A percentile compares a stretch with the other conserved stretches of the same genome.
phyloP scores from a whole-genome alignment of 92 coral and sea anemone genomes.

The Epizoanthus scotinus region DNA sequence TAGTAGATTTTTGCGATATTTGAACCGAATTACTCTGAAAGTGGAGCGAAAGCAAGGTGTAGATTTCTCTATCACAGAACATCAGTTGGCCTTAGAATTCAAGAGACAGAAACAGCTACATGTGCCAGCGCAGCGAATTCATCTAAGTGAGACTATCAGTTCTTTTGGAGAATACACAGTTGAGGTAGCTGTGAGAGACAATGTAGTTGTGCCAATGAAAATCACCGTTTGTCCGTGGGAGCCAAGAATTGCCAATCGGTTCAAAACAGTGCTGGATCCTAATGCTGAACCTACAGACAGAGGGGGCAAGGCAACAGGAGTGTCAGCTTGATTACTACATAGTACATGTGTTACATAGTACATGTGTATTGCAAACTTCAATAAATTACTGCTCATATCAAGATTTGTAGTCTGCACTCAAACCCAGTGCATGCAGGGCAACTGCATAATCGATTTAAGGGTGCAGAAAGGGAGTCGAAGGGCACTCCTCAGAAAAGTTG shows the following conservation, averaged over 20 bases:
- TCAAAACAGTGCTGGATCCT: slow-evolving; percentile 53
- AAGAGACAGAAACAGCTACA: slow-evolving; percentile 75
- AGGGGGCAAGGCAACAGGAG: not conserved
- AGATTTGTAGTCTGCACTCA: too few relatives aligned
- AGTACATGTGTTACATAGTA: not conserved
- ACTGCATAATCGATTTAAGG: too few relatives aligned
- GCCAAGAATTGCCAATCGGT: slow-evolving; percentile 62
- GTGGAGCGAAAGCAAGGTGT: slow-evolving; percentile 70
- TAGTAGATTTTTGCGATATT: slow-evolving; percentile 66
- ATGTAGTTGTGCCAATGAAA: slow-evolving; percentile 68
- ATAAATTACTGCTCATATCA: too few relatives aligned
- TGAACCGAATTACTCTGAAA: slow-evolving; percentile 65
- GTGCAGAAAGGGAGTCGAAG: too few relatives aligned
- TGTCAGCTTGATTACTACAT: not conserved
- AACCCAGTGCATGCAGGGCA: too few relatives aligned
- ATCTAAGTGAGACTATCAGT: slow-evolving; percentile 68
- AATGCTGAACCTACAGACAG: slow-evolving; percentile 18
- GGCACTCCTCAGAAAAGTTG: too few relatives aligned
- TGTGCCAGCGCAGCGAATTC: slow-evolving; percentile 85
- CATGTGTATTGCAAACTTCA: not conserved
- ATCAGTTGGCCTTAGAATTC: slow-evolving; percentile 83
- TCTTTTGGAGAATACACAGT: slow-evolving; percentile 77
- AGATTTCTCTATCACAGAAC: slow-evolving; percentile 67
- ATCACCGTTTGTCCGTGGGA: slow-evolving; percentile 75
- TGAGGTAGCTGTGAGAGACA: slow-evolving; percentile 67